phyloP scores from a whole-genome alignment of 1,140 invertebrate genomes.

The Listronotus oregonensis region DNA sequence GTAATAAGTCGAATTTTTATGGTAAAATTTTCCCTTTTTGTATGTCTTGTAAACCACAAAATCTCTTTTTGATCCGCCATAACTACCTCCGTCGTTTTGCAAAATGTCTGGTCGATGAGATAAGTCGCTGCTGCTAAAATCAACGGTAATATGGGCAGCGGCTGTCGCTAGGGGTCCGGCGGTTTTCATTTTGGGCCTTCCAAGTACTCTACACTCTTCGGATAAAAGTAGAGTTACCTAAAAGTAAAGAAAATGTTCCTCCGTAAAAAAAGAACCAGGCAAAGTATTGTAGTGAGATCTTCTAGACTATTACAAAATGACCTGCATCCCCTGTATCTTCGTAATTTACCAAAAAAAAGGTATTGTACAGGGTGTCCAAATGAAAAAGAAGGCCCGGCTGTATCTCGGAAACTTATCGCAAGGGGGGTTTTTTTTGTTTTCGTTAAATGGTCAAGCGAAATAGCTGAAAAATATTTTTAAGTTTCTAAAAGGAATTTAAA shows the following conservation, averaged over 20 bases:
- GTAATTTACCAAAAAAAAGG: no score
- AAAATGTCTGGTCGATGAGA: constrained; percentile 80
- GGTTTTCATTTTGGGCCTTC: constrained; percentile 58
- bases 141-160: constrained; percentile 85
- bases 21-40: constrained; percentile 67
- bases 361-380: no score
- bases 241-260: constrained; percentile 4
- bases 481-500: no score
- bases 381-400: no score
- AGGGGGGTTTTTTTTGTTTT: no score
- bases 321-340: no score
- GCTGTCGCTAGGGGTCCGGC: constrained; percentile 74
- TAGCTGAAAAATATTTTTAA: no score
- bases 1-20: constrained; percentile 30
- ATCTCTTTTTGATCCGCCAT: constrained; percentile 66
- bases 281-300: no score
- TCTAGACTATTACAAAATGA: no score
- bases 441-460: no score
- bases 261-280: no score
- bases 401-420: no score
- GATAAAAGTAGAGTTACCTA: constrained; percentile 65
- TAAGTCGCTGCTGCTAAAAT: constrained; percentile 78
- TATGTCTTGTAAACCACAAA: constrained; percentile 76
- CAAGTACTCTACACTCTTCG: constrained; percentile 66
- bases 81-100: constrained; percentile 74